These are phyloP conservation scores for Struthio camelus DNA, from an alignment of 2,113 vertebrate species.

Conservation along the genomic window DNA sequence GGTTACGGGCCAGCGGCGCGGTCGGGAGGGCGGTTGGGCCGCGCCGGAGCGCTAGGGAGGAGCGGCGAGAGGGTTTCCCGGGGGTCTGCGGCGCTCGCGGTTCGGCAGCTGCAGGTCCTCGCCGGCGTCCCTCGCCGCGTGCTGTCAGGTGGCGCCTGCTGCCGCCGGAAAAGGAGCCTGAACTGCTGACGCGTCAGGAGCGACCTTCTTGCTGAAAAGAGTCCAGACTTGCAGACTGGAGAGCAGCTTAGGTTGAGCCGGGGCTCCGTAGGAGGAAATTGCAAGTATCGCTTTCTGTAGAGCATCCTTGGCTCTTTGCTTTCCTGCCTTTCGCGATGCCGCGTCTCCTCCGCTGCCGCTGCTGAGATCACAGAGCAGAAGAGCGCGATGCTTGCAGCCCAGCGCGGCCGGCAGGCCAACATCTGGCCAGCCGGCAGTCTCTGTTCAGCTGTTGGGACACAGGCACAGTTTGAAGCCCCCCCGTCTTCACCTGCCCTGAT, in stretches of 20 bases:
- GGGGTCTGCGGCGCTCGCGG: too few species aligned
- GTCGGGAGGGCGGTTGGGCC: too few species aligned
- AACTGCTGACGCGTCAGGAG: background rate
- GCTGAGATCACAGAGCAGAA: background rate
- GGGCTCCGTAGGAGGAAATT: background rate
- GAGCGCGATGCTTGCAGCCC: conserved; percentile 1
- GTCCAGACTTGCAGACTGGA: background rate
- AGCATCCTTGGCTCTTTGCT: conserved; percentile 35
- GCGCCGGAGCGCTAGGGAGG: too few species aligned
- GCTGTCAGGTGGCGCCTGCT: too few species aligned
- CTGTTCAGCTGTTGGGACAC: background rate
- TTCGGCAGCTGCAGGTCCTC: too few species aligned
- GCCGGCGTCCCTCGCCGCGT: too few species aligned
- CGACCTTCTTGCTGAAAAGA: background rate
- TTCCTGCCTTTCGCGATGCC: background rate
- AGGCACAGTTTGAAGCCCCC: rapidly evolving
- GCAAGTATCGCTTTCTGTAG: background rate
- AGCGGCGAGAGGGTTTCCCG: too few species aligned
- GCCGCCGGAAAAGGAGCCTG: background rate
- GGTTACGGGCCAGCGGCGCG: background rate
- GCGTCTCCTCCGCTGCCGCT: background rate
- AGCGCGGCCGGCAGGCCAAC: background rate
- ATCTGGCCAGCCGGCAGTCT: background rate
- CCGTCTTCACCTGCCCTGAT: background rate
- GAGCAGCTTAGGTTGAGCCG: too few species aligned